A percentile compares a stretch with the other conserved stretches of the same genome.
These are phyloP conservation scores for Drosophila bocki DNA, from an alignment of 1,140 invertebrate species.

Conservation along the genomic window DNA sequence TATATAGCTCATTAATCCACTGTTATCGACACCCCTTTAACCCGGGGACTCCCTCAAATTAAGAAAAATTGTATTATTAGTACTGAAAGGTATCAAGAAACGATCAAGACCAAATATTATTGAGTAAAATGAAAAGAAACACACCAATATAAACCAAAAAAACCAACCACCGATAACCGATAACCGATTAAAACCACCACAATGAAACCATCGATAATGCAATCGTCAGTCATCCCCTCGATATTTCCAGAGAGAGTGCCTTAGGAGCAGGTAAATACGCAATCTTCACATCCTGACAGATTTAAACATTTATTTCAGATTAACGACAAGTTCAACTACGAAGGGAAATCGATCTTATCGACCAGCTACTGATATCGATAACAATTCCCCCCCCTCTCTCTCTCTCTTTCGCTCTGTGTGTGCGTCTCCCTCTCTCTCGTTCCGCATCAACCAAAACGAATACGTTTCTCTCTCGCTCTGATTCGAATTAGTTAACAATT, in stretches of 20 bases:
- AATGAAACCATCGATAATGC: conserved; percentile 26
- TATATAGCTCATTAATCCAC: neutral
- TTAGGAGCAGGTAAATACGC: conserved; percentile 69
- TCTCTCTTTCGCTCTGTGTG: conserved; percentile 7
- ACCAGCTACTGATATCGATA: neutral
- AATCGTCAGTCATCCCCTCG: conserved; percentile 31
- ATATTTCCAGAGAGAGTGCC: conserved; percentile 25
- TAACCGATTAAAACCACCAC: conserved; percentile 8
- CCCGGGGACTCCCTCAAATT: conserved; percentile 32
- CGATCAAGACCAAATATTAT: conserved; percentile 20
- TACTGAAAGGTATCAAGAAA: conserved; percentile 22
- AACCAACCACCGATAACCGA: conserved; percentile 12
- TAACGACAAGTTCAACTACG: neutral
- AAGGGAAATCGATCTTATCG: neutral
- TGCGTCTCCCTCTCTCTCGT: conserved; percentile 4
- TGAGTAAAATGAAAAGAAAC: neutral
- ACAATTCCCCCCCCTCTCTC: conserved; percentile 4
- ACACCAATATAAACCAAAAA: conserved; percentile 19
- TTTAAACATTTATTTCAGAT: conserved; percentile 45
- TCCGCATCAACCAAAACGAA: conserved; percentile 11
- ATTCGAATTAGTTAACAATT: conserved; percentile 13
- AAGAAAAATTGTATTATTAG: conserved; percentile 31
- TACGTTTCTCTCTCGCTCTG: conserved; percentile 38
- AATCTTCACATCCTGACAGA: conserved; percentile 39
- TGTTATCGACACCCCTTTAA: conserved; percentile 14